These are phyloP conservation scores for Shinisaurus crocodilurus DNA, from an alignment of 2,113 vertebrate species.

Conservation along the genomic window DNA sequence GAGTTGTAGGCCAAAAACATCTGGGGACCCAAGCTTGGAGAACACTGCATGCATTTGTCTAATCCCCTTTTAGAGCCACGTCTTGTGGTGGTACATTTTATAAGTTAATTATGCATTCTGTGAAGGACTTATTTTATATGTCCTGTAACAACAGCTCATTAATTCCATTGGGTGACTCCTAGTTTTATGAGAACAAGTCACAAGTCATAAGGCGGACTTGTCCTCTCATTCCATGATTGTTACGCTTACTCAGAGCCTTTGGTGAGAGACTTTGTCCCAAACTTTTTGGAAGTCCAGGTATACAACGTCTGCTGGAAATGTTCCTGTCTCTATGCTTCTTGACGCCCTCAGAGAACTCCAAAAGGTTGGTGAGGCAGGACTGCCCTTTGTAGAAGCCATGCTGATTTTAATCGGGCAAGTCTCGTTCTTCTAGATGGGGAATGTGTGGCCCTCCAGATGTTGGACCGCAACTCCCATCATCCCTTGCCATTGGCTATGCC, in stretches of 20 bases:
- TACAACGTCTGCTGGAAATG: rapidly evolving
- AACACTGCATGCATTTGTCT: neutral
- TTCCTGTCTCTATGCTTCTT: rapidly evolving
- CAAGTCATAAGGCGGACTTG: neutral
- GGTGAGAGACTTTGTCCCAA: neutral
- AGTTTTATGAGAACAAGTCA: neutral
- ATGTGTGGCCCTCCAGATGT: too few species aligned
- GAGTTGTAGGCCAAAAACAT: too few species aligned
- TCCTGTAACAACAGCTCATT: rapidly evolving
- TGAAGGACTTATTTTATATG: neutral
- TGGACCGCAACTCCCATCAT: too few species aligned
- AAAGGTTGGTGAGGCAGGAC: neutral
- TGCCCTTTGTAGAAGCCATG: neutral
- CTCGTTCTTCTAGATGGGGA: neutral
- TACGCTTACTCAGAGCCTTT: neutral
- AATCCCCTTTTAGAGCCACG: neutral
- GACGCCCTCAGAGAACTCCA: neutral
- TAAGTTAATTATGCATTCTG: neutral
- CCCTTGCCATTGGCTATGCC: too few species aligned
- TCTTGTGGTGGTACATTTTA: too few species aligned
- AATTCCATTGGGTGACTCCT: neutral
- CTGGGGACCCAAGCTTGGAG: too few species aligned
- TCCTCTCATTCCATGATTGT: neutral
- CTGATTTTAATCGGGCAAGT: neutral
- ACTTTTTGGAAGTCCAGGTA: neutral